A percentile compares a stretch with the other conserved stretches of the same genome.
Conservation (phyloP, 2,797 vertebrate species). For the Lateolabrax maculatus region DNA sequence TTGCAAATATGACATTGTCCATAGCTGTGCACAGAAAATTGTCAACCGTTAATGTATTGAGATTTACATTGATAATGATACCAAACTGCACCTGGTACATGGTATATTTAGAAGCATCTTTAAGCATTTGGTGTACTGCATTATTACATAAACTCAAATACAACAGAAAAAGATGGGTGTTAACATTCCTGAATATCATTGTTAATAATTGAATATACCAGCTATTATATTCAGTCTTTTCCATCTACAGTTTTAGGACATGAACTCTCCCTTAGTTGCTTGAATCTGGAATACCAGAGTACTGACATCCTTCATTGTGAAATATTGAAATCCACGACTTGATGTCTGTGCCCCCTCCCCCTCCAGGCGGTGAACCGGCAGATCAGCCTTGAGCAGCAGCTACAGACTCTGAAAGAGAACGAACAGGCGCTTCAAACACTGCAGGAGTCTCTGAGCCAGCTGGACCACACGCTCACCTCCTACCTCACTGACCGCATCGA, state of each 20-base stretch:
- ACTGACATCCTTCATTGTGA: not conserved
- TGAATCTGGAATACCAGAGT: not conserved
- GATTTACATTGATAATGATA: not conserved
- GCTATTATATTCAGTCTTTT: not conserved
- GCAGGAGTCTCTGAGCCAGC: conserved; percentile 91
- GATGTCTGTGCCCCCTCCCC: not conserved
- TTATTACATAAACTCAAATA: not conserved
- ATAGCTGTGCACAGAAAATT: not conserved
- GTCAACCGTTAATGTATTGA: not conserved
- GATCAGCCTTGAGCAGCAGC: conserved; percentile 92
- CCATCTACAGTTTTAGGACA: not conserved
- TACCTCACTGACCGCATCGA: conserved; percentile 96
- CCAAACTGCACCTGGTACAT: too few species aligned
- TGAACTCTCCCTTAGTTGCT: not conserved
- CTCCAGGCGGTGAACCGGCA: conserved; percentile 92
- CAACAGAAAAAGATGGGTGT: not conserved
- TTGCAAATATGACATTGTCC: not conserved
- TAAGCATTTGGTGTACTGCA: not conserved
- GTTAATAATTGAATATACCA: not conserved
- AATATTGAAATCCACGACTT: conserved; percentile 16
- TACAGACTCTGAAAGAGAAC: conserved; percentile 89
- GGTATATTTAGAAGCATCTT: not conserved
- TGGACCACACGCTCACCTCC: conserved; percentile 94
- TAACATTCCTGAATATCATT: not conserved
- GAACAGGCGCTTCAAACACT: conserved; percentile 91